These are phyloP conservation scores for Nannoperca obscura DNA, from an alignment of 2,797 vertebrate species.

Conservation along the genomic window DNA sequence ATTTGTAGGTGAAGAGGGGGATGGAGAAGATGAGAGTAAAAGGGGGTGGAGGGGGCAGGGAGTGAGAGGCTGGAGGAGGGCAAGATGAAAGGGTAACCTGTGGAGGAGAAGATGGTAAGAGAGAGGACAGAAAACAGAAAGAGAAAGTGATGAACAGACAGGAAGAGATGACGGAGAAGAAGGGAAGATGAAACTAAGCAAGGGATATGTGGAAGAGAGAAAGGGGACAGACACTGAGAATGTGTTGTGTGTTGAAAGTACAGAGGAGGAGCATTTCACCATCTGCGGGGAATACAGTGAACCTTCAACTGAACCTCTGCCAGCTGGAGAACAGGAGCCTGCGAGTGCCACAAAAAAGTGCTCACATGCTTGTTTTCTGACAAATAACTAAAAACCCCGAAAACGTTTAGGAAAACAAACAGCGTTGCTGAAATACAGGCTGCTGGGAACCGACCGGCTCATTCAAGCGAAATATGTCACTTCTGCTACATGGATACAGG, in stretches of 20 bases:
- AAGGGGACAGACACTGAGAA: not conserved
- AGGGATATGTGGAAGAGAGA: not conserved
- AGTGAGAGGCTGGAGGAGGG: slow-evolving; percentile 10
- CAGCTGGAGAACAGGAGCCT: slow-evolving; percentile 45
- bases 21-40: slow-evolving; percentile 14
- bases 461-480: not conserved
- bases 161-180: not conserved
- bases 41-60: too few species aligned
- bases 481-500: not conserved
- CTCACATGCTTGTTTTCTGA: slow-evolving; percentile 37
- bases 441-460: slow-evolving; percentile 7
- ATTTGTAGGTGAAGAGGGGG: slow-evolving; percentile 28
- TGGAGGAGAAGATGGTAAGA: not conserved
- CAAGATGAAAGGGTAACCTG: slow-evolving; percentile 12
- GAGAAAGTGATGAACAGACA: not conserved
- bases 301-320: slow-evolving; percentile 42
- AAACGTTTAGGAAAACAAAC: slow-evolving; percentile 23
- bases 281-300: slow-evolving; percentile 41
- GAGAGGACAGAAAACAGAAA: not conserved
- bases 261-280: slow-evolving; percentile 20
- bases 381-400: slow-evolving; percentile 36
- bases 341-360: not conserved
- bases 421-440: not conserved
- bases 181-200: not conserved
- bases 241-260: slow-evolving; percentile 8